Percentiles rank a stretch among this genome's conserved stretches.
phyloP scores from a whole-genome alignment of 2,888 invertebrate species.

The Tinea pellionella region DNA sequence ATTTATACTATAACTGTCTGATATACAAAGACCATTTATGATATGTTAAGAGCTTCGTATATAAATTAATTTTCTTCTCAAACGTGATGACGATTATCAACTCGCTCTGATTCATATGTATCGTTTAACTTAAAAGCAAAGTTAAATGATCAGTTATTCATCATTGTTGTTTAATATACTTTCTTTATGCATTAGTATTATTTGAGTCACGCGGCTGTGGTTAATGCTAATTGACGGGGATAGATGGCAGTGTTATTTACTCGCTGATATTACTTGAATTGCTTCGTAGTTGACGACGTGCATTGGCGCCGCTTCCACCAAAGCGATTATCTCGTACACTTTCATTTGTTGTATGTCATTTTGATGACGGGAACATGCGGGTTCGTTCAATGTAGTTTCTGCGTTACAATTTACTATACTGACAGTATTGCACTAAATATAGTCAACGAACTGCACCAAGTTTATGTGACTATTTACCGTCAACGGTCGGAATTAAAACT shows the following conservation, averaged over 20 bases:
- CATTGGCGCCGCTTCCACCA: neutral
- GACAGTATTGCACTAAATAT: slow-evolving; percentile 6
- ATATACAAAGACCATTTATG: neutral
- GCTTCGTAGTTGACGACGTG: slow-evolving; percentile 1
- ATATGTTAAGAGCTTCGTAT: neutral
- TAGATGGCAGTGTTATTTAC: slow-evolving; percentile 32
- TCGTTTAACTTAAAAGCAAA: neutral
- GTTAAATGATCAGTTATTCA: slow-evolving; percentile 2
- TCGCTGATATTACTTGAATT: slow-evolving; percentile 15
- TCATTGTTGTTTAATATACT: slow-evolving; percentile 9
- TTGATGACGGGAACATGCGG: slow-evolving; percentile 12
- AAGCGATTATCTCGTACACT: slow-evolving; percentile 1
- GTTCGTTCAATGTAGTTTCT: slow-evolving; percentile 7
- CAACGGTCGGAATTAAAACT: slow-evolving; percentile 16
- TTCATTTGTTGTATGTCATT: neutral
- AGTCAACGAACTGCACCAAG: slow-evolving; percentile 5
- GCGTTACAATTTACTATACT: neutral
- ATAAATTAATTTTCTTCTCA: neutral
- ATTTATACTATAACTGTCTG: too few relatives aligned
- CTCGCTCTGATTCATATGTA: neutral
- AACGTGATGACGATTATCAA: neutral
- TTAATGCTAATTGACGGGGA: slow-evolving; percentile 48
- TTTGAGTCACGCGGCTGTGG: slow-evolving; percentile 34
- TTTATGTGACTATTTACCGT: slow-evolving; percentile 7
- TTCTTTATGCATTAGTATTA: slow-evolving; percentile 20